phyloP scores from a whole-genome alignment of 2,888 invertebrate genomes.

The Vanessa cardui region DNA sequence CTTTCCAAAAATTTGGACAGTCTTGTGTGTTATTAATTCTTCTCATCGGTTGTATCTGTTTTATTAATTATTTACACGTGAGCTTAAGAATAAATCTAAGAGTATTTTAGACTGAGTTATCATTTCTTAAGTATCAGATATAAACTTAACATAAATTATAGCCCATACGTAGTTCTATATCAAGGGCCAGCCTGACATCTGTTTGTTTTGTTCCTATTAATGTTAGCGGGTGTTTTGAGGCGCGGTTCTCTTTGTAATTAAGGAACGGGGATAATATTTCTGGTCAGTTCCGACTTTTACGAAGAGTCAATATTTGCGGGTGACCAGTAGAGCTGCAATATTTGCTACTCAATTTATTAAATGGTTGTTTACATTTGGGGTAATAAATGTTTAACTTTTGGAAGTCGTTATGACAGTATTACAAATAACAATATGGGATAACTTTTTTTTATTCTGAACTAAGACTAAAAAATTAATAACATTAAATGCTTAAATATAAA shows the following conservation, averaged over 20 bases:
- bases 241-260: constrained; percentile 39
- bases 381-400: not conserved
- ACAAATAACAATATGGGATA: no score
- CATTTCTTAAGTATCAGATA: no score
- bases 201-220: constrained; percentile 34
- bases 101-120: no score
- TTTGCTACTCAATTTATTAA: constrained; percentile 29
- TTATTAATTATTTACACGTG: no score
- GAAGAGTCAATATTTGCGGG: constrained; percentile 35
- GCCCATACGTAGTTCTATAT: not conserved
- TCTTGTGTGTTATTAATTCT: no score
- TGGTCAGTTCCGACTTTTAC: constrained; percentile 33
- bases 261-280: constrained; percentile 31
- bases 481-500: no score
- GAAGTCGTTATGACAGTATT: not conserved
- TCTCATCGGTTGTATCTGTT: no score
- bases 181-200: constrained; percentile 10
- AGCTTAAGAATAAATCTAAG: no score
- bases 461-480: no score
- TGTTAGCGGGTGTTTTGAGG: constrained; percentile 33
- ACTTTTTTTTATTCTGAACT: no score
- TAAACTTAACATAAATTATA: not conserved
- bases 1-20: no score
- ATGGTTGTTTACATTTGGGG: constrained; percentile 13
- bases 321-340: constrained; percentile 30